Conservation (phyloP, 1,140 invertebrate genomes). For the Sycobia sp. region DNA sequence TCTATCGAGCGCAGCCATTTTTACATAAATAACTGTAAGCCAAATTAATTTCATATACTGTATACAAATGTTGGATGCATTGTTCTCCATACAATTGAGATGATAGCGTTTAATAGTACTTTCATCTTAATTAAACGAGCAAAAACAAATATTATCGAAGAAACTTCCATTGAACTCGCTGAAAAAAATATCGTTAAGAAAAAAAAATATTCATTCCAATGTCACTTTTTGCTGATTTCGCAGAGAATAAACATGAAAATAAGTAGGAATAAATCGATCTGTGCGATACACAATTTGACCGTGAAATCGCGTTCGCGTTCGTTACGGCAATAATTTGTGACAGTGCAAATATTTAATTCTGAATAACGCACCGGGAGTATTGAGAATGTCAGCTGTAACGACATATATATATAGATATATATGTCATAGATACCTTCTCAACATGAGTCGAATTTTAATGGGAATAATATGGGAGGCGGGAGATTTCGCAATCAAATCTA, state of each 20-base stretch:
- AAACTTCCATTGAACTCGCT: constrained; percentile 23
- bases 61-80: background rate
- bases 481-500: too few relatives aligned
- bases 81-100: constrained; percentile 6
- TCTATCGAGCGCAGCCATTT: too few relatives aligned
- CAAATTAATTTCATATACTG: too few relatives aligned
- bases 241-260: constrained; percentile 20
- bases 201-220: constrained; percentile 24
- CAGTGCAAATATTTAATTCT: too few relatives aligned
- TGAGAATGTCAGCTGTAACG: too few relatives aligned
- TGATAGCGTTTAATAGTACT: constrained; percentile 15
- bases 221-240: constrained; percentile 21
- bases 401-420: too few relatives aligned
- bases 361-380: too few relatives aligned
- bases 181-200: constrained; percentile 22
- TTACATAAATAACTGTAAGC: too few relatives aligned
- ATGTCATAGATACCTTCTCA: too few relatives aligned
- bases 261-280: constrained; percentile 11
- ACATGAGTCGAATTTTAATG: too few relatives aligned
- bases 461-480: too few relatives aligned
- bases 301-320: constrained; percentile 15
- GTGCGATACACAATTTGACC: constrained; percentile 16
- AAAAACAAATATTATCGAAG: constrained; percentile 28
- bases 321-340: too few relatives aligned
- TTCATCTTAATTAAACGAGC: constrained; percentile 19